Conservation (phyloP, 2,888 invertebrate genomes). For the Eupeodes latifasciatus region DNA sequence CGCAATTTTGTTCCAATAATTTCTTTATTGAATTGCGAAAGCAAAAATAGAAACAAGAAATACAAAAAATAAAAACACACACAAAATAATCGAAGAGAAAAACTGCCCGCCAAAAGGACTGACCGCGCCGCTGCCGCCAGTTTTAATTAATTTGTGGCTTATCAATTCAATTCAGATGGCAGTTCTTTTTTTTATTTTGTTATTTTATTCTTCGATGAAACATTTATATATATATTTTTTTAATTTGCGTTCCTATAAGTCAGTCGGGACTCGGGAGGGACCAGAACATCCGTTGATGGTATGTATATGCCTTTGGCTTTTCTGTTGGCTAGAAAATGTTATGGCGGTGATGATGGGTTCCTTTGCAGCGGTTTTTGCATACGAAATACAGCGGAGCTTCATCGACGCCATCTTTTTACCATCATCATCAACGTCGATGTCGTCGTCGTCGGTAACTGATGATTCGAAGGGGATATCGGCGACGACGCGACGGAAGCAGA, state of each 20-base stretch:
- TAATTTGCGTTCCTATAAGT: conserved; percentile 61
- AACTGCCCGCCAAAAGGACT: conserved; percentile 77
- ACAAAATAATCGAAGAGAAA: conserved; percentile 81
- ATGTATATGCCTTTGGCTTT: background rate
- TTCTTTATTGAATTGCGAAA: conserved; percentile 77
- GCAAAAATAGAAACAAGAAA: conserved; percentile 61
- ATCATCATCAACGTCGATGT: conserved; percentile 33
- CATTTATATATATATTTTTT: conserved; percentile 42
- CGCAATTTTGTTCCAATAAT: conserved; percentile 78
- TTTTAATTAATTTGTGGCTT: conserved; percentile 84
- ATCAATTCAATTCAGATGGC: conserved; percentile 82
- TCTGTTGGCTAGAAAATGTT: conserved; percentile 55
- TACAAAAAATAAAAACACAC: conserved; percentile 33
- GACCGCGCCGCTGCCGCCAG: conserved; percentile 73
- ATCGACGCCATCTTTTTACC: conserved; percentile 71
- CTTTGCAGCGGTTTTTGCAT: conserved; percentile 45
- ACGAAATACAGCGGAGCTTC: conserved; percentile 1
- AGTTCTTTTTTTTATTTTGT: conserved; percentile 30
- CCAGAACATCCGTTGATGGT: conserved; percentile 69
- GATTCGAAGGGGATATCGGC: background rate
- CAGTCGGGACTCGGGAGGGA: conserved; percentile 36
- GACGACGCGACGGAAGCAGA: background rate
- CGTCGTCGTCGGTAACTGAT: no score
- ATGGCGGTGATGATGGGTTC: conserved; percentile 17
- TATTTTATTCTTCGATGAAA: conserved; percentile 69